These are phyloP conservation scores for Aproaerema taeniolella DNA, from an alignment of 2,888 invertebrate genomes.

Conservation along the genomic window DNA sequence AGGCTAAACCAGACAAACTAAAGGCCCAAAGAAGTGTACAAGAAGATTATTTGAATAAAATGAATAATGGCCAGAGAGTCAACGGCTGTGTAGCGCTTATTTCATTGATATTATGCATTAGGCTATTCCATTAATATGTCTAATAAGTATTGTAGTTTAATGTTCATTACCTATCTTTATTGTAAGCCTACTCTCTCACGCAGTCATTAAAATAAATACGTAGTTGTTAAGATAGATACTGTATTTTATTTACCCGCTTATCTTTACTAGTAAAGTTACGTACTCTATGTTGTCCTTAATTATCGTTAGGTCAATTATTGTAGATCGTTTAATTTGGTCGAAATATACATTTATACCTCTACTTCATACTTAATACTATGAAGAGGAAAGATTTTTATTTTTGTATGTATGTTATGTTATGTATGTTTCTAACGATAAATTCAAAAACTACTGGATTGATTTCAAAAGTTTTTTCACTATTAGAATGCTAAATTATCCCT, in stretches of 20 bases:
- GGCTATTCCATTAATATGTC: slow-evolving; percentile 35
- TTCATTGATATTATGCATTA: slow-evolving; percentile 30
- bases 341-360: too few species aligned
- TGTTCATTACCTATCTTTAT: slow-evolving; percentile 31
- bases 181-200: slow-evolving; percentile 43
- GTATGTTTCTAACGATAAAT: too few species aligned
- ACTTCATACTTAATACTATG: too few species aligned
- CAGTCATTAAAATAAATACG: slow-evolving; percentile 68
- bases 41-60: slow-evolving; percentile 28
- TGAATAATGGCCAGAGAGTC: slow-evolving; percentile 32
- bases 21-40: slow-evolving; percentile 51
- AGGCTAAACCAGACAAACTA: slow-evolving; percentile 56
- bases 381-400: too few species aligned
- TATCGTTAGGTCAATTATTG: too few species aligned
- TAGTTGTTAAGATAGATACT: slow-evolving; percentile 33
- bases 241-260: slow-evolving; percentile 16
- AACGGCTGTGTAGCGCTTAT: slow-evolving; percentile 29
- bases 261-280: too few species aligned
- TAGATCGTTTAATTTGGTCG: too few species aligned
- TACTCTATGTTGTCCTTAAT: too few species aligned
- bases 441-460: too few species aligned
- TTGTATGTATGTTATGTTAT: too few species aligned
- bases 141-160: slow-evolving; percentile 27
- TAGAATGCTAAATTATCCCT: too few species aligned
- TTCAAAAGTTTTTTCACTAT: too few species aligned